Evolutionary conservation across 2,888 invertebrate genomes (phyloP), one percentile per base, ranked within the genome.

Genomic region (Argyresthia goedartella): DNA sequence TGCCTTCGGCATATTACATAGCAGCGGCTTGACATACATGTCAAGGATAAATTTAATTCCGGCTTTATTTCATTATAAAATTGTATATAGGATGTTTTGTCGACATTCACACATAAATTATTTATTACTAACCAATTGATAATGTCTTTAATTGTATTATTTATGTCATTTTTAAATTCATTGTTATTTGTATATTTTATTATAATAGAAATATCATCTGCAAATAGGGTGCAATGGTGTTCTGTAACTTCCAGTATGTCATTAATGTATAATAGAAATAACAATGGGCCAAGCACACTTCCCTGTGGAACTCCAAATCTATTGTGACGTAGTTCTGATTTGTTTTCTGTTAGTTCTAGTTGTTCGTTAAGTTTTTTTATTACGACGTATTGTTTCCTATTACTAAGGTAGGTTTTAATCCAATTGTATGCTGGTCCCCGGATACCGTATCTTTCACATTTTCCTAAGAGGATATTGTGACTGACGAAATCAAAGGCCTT

Each of bases 121-220:
- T 39, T 56, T 15, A 53, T 53, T 43, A 52, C 51, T 25, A 59
- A 52, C 56, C 55, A 58, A 14, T 11, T 9, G 4, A 50, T 7
- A 35, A 54, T 48, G 10, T 51, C 11, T 1, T 34, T 42, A 7
- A 56, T 42, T 11, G 41, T 53, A 13, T 36, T 25, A 46, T 49
- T 44, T 39, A 56, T 39, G 8, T 13, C 25, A n/a, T 52, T 43
- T 7, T 53, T 50, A 47, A 54, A 46, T 34, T 52, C 39, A 15
- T n/a, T 8, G 4, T 34, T 45, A 43, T 55, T 47, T n/a, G 39
- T 8, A 34, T 54, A 56, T 9, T 51, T 45, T 16, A 55, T 49
- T 13, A 55, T 13, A 39, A 55, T 10, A 10, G 57, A 54, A 33
- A 55, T 53, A 35, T 57, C 57, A 34, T 57, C 84, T 84, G 66